Evolutionary conservation across 2,797 vertebrate species (phyloP).

Genomic region (Crocodylus rhombifer): DNA sequence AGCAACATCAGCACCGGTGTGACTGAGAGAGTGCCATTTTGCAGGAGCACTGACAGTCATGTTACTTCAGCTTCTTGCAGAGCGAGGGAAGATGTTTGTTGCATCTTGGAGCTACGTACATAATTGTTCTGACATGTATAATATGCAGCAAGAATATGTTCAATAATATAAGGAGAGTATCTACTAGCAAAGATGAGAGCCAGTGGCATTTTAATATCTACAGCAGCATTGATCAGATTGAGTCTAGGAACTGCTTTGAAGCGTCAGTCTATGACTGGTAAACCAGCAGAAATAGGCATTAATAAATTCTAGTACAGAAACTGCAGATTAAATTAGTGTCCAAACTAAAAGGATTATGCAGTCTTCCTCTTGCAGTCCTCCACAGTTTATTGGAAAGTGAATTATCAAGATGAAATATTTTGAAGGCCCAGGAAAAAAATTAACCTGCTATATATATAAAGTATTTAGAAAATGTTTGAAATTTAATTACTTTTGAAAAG

Average conservation of each 20-base stretch:
- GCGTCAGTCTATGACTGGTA: neutral
- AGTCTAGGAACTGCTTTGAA: neutral
- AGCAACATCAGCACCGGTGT: neutral
- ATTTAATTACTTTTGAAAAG: neutral
- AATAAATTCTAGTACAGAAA: neutral
- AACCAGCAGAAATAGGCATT: constrained; percentile 19
- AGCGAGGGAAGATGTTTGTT: too few relatives aligned
- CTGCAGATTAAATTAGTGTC: constrained; percentile 10
- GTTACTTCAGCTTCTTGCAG: neutral
- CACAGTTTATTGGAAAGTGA: constrained; percentile 6
- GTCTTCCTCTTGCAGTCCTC: neutral
- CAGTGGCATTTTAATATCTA: neutral
- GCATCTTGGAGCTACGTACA: neutral
- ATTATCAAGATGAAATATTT: constrained; percentile 20
- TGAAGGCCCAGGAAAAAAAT: neutral
- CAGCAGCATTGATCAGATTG: neutral
- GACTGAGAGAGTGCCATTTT: neutral
- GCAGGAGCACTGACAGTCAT: neutral
- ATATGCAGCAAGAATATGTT: too few relatives aligned
- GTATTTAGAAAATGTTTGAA: neutral
- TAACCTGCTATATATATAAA: neutral
- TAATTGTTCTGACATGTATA: neutral
- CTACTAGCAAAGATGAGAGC: neutral
- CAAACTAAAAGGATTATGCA: neutral
- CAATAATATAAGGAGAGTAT: neutral